phyloP scores from a whole-genome alignment of 2,113 vertebrate genomes.

The Casuarius casuarius region DNA sequence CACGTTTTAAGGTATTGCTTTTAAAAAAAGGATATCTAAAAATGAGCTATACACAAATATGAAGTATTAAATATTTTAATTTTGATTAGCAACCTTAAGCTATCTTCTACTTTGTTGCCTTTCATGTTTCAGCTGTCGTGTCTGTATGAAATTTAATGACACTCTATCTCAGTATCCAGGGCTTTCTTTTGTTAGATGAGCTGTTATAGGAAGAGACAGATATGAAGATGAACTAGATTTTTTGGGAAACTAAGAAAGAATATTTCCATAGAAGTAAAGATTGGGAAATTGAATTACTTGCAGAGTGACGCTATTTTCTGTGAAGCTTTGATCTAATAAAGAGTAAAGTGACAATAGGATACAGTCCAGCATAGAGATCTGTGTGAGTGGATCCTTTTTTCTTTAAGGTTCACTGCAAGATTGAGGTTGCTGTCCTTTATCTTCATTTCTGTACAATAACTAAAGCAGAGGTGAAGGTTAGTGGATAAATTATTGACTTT shows the following conservation, averaged over 20 bases:
- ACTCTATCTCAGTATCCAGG: not conserved
- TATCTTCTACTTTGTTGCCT: not conserved
- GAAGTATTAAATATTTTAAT: not conserved
- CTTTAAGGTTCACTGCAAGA: not conserved
- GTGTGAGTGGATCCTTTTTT: not conserved
- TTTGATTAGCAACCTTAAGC: not conserved
- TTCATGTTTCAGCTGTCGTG: not conserved
- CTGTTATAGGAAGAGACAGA: not conserved
- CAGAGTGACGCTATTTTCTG: not conserved
- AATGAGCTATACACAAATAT: not conserved
- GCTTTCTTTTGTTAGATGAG: not conserved
- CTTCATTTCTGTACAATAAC: not conserved
- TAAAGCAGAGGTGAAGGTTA: not conserved
- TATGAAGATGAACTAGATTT: not conserved
- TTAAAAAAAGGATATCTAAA: not conserved
- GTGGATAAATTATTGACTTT: not conserved
- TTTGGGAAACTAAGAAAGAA: not conserved
- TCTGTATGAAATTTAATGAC: not conserved
- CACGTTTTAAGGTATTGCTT: not conserved
- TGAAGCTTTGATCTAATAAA: not conserved
- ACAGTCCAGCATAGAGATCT: not conserved
- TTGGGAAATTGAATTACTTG: not conserved
- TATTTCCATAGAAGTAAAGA: not conserved
- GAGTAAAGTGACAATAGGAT: not conserved
- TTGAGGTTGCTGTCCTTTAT: not conserved